Evolutionary conservation across 1,140 invertebrate genomes (phyloP).

Genomic region (Drosophila nannoptera): DNA sequence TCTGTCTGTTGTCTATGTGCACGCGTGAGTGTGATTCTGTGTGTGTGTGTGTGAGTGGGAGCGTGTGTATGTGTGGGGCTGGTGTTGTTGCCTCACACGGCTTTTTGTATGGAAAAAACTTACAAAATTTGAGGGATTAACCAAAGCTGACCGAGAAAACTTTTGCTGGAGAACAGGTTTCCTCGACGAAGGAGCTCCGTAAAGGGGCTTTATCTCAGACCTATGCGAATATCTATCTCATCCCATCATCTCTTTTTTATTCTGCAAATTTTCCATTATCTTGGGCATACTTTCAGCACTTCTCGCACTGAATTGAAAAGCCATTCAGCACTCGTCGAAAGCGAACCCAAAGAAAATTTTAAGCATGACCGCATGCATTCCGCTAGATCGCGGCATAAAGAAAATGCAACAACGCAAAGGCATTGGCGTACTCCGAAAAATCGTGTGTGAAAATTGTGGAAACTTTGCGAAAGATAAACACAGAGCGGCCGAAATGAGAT

Average conservation of each 20-base stretch:
- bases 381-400: slow-evolving; percentile 19
- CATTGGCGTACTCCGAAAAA: slow-evolving; percentile 20
- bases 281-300: slow-evolving; percentile 4
- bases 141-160: too few relatives aligned
- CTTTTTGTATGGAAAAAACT: too few relatives aligned
- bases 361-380: slow-evolving; percentile 66
- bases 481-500: slow-evolving; percentile 1
- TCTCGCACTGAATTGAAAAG: slow-evolving; percentile 1
- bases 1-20: neutral
- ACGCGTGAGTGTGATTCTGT: too few relatives aligned
- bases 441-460: slow-evolving; percentile 21
- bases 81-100: too few relatives aligned
- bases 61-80: too few relatives aligned
- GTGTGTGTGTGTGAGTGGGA: too few relatives aligned
- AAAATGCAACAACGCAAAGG: slow-evolving; percentile 45
- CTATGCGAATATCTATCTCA: neutral
- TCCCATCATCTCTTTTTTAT: neutral
- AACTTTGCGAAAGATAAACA: slow-evolving; percentile 24
- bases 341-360: slow-evolving; percentile 50
- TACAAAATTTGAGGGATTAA: too few relatives aligned
- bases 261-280: neutral
- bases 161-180: too few relatives aligned
- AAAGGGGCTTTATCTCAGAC: too few relatives aligned
- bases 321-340: slow-evolving; percentile 16
- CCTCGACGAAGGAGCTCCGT: too few relatives aligned